Evolutionary conservation across 1,140 invertebrate species (phyloP).

Genomic region (Hesperophylax magnus): DNA sequence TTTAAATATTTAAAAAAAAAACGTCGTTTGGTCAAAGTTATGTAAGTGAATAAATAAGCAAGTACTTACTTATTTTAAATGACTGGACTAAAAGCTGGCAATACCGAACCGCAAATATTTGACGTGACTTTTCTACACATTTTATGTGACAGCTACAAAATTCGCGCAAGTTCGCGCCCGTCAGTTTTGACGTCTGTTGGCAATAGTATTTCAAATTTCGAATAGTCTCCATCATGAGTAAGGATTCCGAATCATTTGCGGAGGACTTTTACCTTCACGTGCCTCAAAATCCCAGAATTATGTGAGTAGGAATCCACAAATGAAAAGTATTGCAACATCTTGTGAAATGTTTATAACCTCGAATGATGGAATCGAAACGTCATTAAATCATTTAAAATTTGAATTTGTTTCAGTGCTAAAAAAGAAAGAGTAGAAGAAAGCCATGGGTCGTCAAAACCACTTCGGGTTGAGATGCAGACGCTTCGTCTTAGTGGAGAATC

Average conservation of each 20-base stretch:
- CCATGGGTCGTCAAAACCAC: conserved; percentile 63
- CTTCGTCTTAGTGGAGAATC: conserved; percentile 76
- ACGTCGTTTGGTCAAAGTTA: too few relatives aligned
- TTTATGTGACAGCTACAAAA: conserved; percentile 12
- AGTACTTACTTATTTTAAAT: too few relatives aligned
- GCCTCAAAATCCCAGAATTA: conserved; percentile 70
- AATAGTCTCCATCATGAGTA: conserved; percentile 62
- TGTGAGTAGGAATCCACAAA: conserved; percentile 61
- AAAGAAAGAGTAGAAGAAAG: conserved; percentile 65
- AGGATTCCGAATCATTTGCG: conserved; percentile 68
- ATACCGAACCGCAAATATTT: too few relatives aligned
- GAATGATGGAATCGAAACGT: conserved; percentile 26
- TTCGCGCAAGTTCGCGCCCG: background rate
- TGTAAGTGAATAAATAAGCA: too few relatives aligned
- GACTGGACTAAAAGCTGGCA: too few relatives aligned
- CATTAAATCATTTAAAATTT: conserved; percentile 20
- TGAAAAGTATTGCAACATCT: conserved; percentile 41
- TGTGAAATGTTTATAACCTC: conserved; percentile 38
- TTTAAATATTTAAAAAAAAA: too few relatives aligned
- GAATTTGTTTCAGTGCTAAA: conserved; percentile 39
- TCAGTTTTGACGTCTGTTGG: conserved; percentile 32
- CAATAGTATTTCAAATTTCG: conserved; percentile 6
- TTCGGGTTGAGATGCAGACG: conserved; percentile 82
- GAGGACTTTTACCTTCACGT: conserved; percentile 72
- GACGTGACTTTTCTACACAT: background rate